Evolutionary conservation across 2,888 invertebrate species (phyloP).

Genomic region (Clistopyga incitator): DNA sequence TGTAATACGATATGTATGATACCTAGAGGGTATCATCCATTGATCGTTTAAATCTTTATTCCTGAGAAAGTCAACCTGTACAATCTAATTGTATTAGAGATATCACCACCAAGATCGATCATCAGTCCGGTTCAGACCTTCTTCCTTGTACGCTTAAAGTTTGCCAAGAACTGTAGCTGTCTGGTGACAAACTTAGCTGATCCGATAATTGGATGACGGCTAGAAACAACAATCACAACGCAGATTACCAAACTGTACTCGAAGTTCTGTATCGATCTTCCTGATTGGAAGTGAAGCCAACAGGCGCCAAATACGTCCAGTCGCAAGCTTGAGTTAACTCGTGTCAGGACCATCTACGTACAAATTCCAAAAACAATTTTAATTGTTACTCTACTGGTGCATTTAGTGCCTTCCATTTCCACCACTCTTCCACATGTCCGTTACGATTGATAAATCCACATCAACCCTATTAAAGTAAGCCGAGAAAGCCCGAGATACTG

Average conservation of each 20-base stretch:
- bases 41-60: neutral
- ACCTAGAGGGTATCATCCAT: too few species aligned
- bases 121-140: constrained; percentile 8
- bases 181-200: constrained; percentile 31
- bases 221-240: constrained; percentile 20
- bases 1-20: too few species aligned
- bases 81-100: neutral
- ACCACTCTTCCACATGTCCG: neutral
- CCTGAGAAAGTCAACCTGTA: neutral
- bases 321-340: neutral
- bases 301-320: constrained; percentile 5
- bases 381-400: neutral
- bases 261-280: constrained; percentile 30
- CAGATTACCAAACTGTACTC: constrained; percentile 15
- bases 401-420: constrained; percentile 34
- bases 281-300: constrained; percentile 3
- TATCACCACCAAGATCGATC: constrained; percentile 8
- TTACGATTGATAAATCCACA: constrained; percentile 20
- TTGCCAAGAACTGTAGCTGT: constrained; percentile 8
- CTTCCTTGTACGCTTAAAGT: neutral
- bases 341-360: neutral
- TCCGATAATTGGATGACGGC: constrained; percentile 32
- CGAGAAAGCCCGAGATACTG: neutral
- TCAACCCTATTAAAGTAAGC: neutral
- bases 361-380: neutral